These are phyloP conservation scores for Chironomus tentans DNA, from an alignment of 2,888 invertebrate species.

Conservation along the genomic window DNA sequence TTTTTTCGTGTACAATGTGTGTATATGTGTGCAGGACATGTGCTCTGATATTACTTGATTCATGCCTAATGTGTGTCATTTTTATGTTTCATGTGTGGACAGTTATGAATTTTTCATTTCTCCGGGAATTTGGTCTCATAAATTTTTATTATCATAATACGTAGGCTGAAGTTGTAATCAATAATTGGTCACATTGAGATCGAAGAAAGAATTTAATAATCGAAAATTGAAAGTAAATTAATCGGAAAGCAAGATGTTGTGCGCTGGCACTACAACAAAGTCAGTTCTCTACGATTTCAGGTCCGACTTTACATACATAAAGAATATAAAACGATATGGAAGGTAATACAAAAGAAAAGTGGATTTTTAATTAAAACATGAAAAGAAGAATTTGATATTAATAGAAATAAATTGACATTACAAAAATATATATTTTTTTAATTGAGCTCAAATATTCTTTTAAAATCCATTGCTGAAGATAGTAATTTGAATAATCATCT, in stretches of 20 bases:
- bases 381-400: background rate
- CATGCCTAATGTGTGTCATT: background rate
- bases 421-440: background rate
- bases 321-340: background rate
- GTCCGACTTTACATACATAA: slow-evolving; percentile 11
- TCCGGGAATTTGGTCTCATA: background rate
- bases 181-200: background rate
- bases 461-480: background rate
- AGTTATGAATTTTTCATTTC: too few species aligned
- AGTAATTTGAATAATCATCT: too few species aligned
- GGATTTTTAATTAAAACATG: background rate
- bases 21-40: background rate
- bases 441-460: background rate
- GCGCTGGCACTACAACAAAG: slow-evolving; percentile 27
- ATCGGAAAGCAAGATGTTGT: slow-evolving; percentile 15
- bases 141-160: too few species aligned
- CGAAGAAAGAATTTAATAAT: slow-evolving; percentile 10
- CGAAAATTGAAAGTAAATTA: slow-evolving; percentile 20
- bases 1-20: background rate
- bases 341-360: background rate
- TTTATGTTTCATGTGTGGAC: slow-evolving; percentile 14
- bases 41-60: background rate
- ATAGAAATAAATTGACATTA: slow-evolving; percentile 4
- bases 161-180: background rate
- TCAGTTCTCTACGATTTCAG: slow-evolving; percentile 24